These are phyloP conservation scores for Saxidomus purpurata DNA, from an alignment of 1,140 invertebrate species.

Conservation along the genomic window DNA sequence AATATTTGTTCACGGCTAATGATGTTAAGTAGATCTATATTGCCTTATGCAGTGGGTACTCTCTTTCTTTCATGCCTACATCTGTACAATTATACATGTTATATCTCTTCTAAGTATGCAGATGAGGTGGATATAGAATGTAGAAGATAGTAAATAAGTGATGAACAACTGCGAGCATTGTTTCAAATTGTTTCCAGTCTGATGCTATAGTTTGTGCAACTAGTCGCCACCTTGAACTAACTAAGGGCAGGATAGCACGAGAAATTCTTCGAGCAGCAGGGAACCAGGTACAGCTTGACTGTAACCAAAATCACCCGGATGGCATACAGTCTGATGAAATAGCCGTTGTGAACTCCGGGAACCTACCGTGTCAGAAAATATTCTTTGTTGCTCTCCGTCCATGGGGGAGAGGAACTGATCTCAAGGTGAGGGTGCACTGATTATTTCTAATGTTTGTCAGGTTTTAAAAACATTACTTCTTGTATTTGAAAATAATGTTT, in stretches of 20 bases:
- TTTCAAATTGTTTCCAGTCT: slow-evolving; percentile 51
- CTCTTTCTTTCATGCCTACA: no score
- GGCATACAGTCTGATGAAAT: slow-evolving; percentile 25
- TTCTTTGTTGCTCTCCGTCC: slow-evolving; percentile 33
- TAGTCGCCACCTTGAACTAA: neutral
- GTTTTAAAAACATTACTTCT: no score
- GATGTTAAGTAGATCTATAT: no score
- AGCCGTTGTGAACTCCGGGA: slow-evolving; percentile 31
- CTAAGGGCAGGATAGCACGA: slow-evolving; percentile 24
- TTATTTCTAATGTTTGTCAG: no score
- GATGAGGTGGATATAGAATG: no score
- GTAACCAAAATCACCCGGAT: slow-evolving; percentile 3
- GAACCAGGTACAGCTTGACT: neutral
- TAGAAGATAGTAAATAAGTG: no score
- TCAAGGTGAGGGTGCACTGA: neutral
- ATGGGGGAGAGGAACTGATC: neutral
- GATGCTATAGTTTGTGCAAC: slow-evolving; percentile 54
- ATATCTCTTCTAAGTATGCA: no score
- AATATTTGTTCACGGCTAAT: no score
- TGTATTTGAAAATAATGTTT: no score
- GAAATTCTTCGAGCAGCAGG: slow-evolving; percentile 24
- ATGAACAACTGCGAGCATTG: no score
- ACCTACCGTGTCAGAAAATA: slow-evolving; percentile 27
- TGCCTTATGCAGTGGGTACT: no score
- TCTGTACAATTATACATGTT: no score